Evolutionary conservation across 2,113 vertebrate species (phyloP).

Genomic region (Tor tambroides): DNA sequence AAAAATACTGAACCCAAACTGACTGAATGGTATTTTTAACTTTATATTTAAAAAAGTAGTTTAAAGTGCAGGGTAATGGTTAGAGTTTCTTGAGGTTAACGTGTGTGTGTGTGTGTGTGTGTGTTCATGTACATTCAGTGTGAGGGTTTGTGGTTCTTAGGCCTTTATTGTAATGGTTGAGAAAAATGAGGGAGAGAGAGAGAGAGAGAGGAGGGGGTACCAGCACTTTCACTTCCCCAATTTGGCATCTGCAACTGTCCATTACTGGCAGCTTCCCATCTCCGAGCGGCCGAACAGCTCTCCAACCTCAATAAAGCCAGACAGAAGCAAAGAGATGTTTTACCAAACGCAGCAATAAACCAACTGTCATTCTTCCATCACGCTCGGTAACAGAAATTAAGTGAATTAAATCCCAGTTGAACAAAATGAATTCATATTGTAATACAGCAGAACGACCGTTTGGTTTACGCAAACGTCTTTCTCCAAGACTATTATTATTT

Average conservation of each 20-base stretch:
- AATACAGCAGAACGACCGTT: neutral
- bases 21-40: neutral
- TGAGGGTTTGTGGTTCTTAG: slow-evolving; percentile 41
- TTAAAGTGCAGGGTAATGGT: neutral
- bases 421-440: neutral
- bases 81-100: neutral
- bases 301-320: slow-evolving; percentile 56
- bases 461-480: neutral
- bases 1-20: neutral
- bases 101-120: slow-evolving; percentile 8
- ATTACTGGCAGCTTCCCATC: slow-evolving; percentile 60
- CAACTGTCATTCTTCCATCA: slow-evolving; percentile 52
- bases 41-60: neutral
- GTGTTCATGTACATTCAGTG: slow-evolving; percentile 32
- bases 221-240: slow-evolving; percentile 84
- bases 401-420: slow-evolving; percentile 53
- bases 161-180: slow-evolving; percentile 38
- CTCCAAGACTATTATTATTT: neutral
- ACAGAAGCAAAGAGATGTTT: slow-evolving; percentile 51
- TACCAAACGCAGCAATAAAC: slow-evolving; percentile 56
- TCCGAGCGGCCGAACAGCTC: slow-evolving; percentile 24
- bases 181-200: slow-evolving; percentile 47
- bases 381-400: slow-evolving; percentile 44
- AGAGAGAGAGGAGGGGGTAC: slow-evolving; percentile 41
- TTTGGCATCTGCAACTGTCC: slow-evolving; percentile 66